Percentiles rank a stretch among this genome's conserved stretches.
Conservation (phyloP, 1,140 invertebrate genomes). For the Drosophila aff. region DNA sequence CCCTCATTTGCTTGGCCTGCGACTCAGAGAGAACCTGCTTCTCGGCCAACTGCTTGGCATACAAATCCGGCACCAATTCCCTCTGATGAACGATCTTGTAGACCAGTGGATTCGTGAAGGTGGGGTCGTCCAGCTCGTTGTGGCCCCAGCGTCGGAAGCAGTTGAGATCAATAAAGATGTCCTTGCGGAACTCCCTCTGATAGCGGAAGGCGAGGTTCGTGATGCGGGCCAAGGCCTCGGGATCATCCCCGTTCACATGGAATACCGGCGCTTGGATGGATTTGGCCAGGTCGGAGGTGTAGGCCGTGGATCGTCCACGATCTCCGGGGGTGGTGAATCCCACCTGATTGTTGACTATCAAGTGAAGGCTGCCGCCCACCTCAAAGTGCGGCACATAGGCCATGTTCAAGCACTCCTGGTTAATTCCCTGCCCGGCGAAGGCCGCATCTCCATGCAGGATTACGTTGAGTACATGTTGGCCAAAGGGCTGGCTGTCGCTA, state of each 20-base stretch:
- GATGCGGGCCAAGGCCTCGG: slow-evolving; percentile 94
- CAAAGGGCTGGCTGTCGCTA: slow-evolving; percentile 85
- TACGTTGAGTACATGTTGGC: slow-evolving; percentile 91
- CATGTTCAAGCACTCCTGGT: slow-evolving; percentile 95
- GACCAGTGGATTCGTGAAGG: slow-evolving; percentile 97
- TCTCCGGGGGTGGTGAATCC: slow-evolving; percentile 94
- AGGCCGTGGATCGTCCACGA: slow-evolving; percentile 91
- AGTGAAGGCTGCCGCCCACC: slow-evolving; percentile 96
- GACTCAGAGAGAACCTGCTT: slow-evolving; percentile 88
- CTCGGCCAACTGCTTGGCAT: slow-evolving; percentile 89
- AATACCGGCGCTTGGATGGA: slow-evolving; percentile 95
- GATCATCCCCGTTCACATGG: slow-evolving; percentile 97
- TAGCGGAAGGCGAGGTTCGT: slow-evolving; percentile 95
- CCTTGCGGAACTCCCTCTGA: slow-evolving; percentile 94
- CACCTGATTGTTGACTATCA: slow-evolving; percentile 98
- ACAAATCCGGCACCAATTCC: slow-evolving; percentile 92
- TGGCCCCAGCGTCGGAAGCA: slow-evolving; percentile 97
- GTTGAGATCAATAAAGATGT: slow-evolving; percentile 97
- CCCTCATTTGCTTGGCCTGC: slow-evolving; percentile 86
- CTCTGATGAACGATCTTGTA: slow-evolving; percentile 93
- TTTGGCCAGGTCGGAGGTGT: slow-evolving; percentile 96
- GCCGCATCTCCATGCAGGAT: slow-evolving; percentile 99
- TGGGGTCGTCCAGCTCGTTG: slow-evolving; percentile 98
- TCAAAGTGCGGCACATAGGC: slow-evolving; percentile 94
- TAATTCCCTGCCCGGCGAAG: slow-evolving; percentile 94